Base-by-base conservation (phyloP, 1,140 invertebrate genomes). In the Trissolcus basalis region DNA sequence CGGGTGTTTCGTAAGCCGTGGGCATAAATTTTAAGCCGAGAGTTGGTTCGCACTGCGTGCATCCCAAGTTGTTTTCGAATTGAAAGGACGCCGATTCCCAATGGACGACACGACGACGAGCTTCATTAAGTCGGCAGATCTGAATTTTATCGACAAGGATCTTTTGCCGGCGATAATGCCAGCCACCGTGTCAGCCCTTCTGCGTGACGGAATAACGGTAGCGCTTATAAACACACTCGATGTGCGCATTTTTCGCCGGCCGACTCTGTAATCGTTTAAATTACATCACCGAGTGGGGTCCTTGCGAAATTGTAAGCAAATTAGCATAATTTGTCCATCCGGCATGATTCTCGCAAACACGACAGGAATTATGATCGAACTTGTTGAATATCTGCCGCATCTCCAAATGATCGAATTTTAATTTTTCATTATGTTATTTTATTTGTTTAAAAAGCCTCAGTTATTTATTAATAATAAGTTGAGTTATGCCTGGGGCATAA, bases 91-190 rank as follows among this genome's bases (percentile, higher is more conserved):
- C 71, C 67, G 55, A 61, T 65, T 54, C 41, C 35, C 50, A 55
- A 74, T 68, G 63, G 59, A 48, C 59, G 47, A 71, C 50, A 44
- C 61, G 63, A 32, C 35, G 56, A 35, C 49, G 58, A 19, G 69
- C 53, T 74, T 79, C 72, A 76, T 72, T 79, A 79, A 65, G 58
- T 72, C 63, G 15, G 56, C 50, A 33, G 71, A 60, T 68, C 60
- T 75, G 68, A 64, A 71, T 79, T 75, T 79, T 68, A 74, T 79
- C 77, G 77, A 58, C 59, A 35, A 53, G 61, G 60, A 78, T 74
- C 77, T 64, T 45, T 14, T 14, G 1, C 19, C 27, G 13, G 19
- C 44, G 58, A 67, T 65, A 68, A 61, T 63, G 51, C 61, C n/a
- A 56, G 55, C 35, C 60, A 72, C 27, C 7, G 50, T 33, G 44